Conservation (phyloP, 2,797 vertebrate species). For the Pterois miles region DNA sequence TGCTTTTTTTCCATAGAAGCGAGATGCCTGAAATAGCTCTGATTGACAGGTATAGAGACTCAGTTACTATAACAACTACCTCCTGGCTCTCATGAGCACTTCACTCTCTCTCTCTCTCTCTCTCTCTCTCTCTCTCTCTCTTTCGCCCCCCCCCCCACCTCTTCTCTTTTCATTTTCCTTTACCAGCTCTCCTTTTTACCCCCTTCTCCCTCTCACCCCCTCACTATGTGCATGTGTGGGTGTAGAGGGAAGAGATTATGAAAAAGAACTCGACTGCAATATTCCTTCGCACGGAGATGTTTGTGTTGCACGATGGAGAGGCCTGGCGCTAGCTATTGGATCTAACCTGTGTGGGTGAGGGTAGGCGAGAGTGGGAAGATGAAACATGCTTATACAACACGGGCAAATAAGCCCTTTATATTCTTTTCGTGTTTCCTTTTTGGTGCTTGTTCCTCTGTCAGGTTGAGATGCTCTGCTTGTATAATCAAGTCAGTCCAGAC, state of each 20-base stretch:
- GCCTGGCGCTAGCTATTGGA: slow-evolving; percentile 69
- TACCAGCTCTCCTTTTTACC: slow-evolving; percentile 59
- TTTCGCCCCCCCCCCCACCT: slow-evolving; percentile 34
- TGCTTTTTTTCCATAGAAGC: slow-evolving; percentile 47
- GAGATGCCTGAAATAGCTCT: slow-evolving; percentile 78
- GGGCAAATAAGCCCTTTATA: slow-evolving; percentile 72
- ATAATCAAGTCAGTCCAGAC: slow-evolving; percentile 65
- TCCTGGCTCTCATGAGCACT: slow-evolving; percentile 70
- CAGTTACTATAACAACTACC: slow-evolving; percentile 84
- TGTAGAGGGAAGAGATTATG: slow-evolving; percentile 74
- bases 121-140: background rate
- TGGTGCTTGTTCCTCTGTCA: slow-evolving; percentile 66
- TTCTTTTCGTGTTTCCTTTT: slow-evolving; percentile 69
- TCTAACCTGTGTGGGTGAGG: slow-evolving; percentile 78
- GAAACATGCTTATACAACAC: slow-evolving; percentile 77
- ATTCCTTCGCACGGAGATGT: slow-evolving; percentile 74
- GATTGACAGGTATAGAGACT: slow-evolving; percentile 79
- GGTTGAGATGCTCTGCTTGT: slow-evolving; percentile 68
- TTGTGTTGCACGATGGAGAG: slow-evolving; percentile 71
- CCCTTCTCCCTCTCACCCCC: slow-evolving; percentile 54
- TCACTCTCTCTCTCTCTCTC: background rate
- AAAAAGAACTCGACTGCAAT: slow-evolving; percentile 74
- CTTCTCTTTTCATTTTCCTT: slow-evolving; percentile 61
- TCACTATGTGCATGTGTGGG: slow-evolving; percentile 68
- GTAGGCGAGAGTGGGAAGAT: slow-evolving; percentile 76